Base-by-base conservation (phyloP, 2,888 invertebrate species). In the Melitaea athalia region DNA sequence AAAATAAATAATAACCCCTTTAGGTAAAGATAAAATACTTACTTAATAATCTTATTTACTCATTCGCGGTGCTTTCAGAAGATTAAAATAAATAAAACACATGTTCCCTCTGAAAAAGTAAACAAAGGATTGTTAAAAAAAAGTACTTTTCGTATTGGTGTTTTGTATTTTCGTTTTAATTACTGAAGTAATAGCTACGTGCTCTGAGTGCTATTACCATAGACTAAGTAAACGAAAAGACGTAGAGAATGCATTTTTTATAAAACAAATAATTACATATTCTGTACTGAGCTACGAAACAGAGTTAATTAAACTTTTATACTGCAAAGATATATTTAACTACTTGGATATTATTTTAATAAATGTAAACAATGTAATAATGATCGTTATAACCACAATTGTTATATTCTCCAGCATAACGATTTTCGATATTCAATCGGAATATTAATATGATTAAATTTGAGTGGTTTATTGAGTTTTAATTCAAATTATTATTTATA, bases 101-200 rank as follows among this genome's bases (percentile, higher is more conserved):
- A 64, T 57, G 31, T 64, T 63, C 61, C 15, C 45, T 12, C 52
- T 64, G 45, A 45, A 63, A 49, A 62, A 59, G 53, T 67, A 70
- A 64, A 67, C 61, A 62, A 67, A 62, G 67, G 59, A 62, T 62
- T 64, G 67, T 64, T 62, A 59, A 49, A 67, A 67, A 67, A 67
- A 70, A 70, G 59, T 70, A 70, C 67, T 64, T 64, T 70, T 59
- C 57, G 70, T 70, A 70, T 67, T 64, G 62, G 67, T 67, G 68
- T 68, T 68, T 71, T 63, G 68, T 71, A 63, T 71, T 71, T 71
- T 71, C 59, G 65, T 65, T 73, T 73, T 70, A 72, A 70, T 70
- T 73, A 72, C 67, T 57, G 38, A 52, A 70, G 67, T 69, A 69
- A 68, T 63, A 64, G 70, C 57, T 69, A 68, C 68, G 63, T 67